These are phyloP conservation scores for Brevimyrus niger DNA, from an alignment of 2,113 vertebrate species.

Conservation along the genomic window DNA sequence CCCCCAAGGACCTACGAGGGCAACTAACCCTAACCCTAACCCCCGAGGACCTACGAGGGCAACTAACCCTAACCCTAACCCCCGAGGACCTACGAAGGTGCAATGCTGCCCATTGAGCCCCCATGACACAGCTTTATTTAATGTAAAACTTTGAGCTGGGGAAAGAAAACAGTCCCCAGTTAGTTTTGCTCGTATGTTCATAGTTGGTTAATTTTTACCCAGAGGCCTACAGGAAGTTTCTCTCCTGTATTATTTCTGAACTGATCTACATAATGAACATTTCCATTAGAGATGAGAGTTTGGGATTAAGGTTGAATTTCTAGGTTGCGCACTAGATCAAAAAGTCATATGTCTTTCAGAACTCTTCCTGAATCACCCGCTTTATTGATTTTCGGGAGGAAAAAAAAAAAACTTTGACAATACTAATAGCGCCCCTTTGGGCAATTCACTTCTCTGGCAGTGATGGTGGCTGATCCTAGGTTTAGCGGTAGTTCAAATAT, in stretches of 20 bases:
- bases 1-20: background rate
- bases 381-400: conserved; percentile 38
- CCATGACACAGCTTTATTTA: background rate
- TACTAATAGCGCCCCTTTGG: conserved; percentile 58
- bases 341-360: background rate
- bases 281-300: background rate
- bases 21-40: no score
- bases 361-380: conserved; percentile 50
- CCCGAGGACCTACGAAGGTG: background rate
- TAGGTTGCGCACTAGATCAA: background rate
- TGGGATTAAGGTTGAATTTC: background rate
- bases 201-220: background rate
- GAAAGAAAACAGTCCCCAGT: background rate
- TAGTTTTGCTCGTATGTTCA: background rate
- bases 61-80: no score
- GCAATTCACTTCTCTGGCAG: conserved; percentile 48
- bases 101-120: background rate
- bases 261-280: background rate
- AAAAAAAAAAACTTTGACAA: conserved; percentile 54
- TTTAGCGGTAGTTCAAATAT: background rate
- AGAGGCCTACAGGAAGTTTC: background rate
- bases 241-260: background rate
- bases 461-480: conserved; percentile 33
- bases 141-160: background rate
- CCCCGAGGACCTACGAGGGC: background rate